phyloP scores from a whole-genome alignment of 2,113 vertebrate species.

The Apaloderma vittatum region DNA sequence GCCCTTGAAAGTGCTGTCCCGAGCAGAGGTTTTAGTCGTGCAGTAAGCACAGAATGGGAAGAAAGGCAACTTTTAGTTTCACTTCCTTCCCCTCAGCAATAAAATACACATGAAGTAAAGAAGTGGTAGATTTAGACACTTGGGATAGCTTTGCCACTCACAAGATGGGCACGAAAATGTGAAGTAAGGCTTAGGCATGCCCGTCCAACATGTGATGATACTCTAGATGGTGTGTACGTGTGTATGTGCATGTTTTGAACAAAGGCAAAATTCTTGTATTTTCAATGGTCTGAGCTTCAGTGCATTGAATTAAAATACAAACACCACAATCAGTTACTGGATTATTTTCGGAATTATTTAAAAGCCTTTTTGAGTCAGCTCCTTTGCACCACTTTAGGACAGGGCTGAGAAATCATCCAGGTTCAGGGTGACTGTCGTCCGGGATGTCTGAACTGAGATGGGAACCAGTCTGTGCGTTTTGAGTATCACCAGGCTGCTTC shows the following conservation, averaged over 20 bases:
- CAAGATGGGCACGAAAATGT: not conserved
- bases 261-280: not conserved
- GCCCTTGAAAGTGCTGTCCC: not conserved
- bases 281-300: not conserved
- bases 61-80: not conserved
- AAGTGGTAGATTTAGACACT: not conserved
- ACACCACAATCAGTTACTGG: not conserved
- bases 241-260: not conserved
- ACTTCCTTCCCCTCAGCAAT: not conserved
- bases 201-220: not conserved
- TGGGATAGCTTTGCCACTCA: not conserved
- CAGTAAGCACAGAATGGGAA: not conserved
- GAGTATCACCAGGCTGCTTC: not conserved
- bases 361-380: not conserved
- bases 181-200: not conserved
- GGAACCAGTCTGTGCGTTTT: not conserved
- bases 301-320: not conserved
- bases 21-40: not conserved
- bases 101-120: not conserved
- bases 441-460: not conserved
- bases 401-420: not conserved
- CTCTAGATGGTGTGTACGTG: accelerated
- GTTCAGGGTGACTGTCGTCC: not conserved
- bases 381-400: not conserved
- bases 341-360: not conserved